Base-by-base conservation (phyloP, 2,888 invertebrate species). In the Napeogenes sylphis region DNA sequence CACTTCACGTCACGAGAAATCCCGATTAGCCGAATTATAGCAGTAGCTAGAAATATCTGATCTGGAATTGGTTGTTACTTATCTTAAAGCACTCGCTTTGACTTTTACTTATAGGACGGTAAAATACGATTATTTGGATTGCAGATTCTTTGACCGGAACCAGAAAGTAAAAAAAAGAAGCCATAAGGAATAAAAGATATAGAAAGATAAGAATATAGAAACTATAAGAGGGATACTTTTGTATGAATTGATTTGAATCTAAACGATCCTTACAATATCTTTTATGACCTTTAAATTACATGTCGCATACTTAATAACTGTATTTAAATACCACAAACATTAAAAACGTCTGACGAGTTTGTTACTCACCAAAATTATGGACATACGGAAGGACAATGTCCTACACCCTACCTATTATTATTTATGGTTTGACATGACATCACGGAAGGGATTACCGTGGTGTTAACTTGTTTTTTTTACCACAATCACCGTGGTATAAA, bases 321-420 rank as follows among this genome's bases (percentile, higher is more conserved):
- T 21, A 30, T 30, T 38, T 55, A 32, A 55, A 42, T 42, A 6
- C 8, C 10, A 42, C 42, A 6, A 12, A 42, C 5, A 42, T 42
- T 42, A 42, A 6, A 42, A 30, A 55, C 35, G 55, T 55, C 35
- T 55, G 38, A 12, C 47, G n/a, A n/a, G 4, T 51, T 30, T 30
- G 21, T 1, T 30, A 51, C 30, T 14, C 30, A 61, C 33, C 56
- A 63, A 55, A 61, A 67, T 14, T 33, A 51, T 64, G 62, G 30
- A 75, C 72, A 63, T 72, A 74, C 78, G 82, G 80, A 81, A 82
- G 88, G 85, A 81, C 85, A 84, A 84, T 73, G 84, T 79, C 82
- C 83, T 78, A 70, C 80, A 75, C 83, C 87, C 87, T 76, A 21
- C 70, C 74, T 78, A 77, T 81, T 76, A 78, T 75, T 78, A 78